Evolutionary conservation across 2,888 invertebrate species (phyloP).

Genomic region (Lottia scabra): DNA sequence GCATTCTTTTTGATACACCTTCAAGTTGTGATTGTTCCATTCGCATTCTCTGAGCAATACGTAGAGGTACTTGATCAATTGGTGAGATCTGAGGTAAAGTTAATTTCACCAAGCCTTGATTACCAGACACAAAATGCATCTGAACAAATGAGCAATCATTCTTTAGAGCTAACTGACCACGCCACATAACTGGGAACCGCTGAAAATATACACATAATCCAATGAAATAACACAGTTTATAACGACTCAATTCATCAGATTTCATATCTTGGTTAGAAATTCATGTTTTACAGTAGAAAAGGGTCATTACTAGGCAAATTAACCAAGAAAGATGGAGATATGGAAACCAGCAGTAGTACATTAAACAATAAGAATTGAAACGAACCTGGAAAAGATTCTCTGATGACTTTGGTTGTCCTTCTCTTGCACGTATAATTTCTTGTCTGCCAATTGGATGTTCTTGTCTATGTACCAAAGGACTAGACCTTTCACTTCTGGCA

Average conservation of each 20-base stretch:
- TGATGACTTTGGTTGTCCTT: background rate
- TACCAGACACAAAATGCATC: constrained; percentile 98
- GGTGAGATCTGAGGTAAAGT: constrained; percentile 78
- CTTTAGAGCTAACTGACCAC: constrained; percentile 92
- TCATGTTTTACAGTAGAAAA: no score
- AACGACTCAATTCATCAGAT: no score
- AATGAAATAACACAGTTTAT: constrained; percentile 11
- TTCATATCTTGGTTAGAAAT: no score
- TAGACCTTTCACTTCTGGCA: constrained; percentile 14
- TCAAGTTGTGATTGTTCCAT: constrained; percentile 95
- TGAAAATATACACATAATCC: constrained; percentile 70
- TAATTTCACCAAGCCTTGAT: constrained; percentile 87
- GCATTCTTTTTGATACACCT: constrained; percentile 95
- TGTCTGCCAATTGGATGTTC: constrained; percentile 16
- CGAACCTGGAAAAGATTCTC: background rate
- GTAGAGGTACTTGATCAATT: constrained; percentile 71
- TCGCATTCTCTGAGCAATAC: constrained; percentile 97
- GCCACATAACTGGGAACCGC: constrained; percentile 98
- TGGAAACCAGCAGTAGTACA: no score
- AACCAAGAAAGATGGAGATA: no score
- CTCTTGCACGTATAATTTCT: constrained; percentile 12
- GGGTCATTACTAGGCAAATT: no score
- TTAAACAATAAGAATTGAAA: no score
- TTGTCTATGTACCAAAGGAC: constrained; percentile 14
- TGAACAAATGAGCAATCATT: constrained; percentile 97